phyloP scores from a whole-genome alignment of 1,140 invertebrate genomes.

The Dendrolimus punctatus region DNA sequence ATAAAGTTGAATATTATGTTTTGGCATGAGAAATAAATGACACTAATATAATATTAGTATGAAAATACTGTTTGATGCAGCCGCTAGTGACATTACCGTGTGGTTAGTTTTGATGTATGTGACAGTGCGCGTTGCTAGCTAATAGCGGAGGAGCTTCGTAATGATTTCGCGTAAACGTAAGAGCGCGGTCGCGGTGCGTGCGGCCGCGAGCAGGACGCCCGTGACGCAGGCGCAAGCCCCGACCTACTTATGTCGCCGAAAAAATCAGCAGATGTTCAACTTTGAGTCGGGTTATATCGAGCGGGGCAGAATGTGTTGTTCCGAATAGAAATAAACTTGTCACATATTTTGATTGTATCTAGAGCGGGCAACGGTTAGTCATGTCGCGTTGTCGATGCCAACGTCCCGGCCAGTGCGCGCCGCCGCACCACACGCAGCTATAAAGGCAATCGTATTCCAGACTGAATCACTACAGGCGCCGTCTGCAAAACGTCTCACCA shows the following conservation, averaged over 20 bases:
- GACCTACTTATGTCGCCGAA: slow-evolving; percentile 68
- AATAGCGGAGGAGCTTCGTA: slow-evolving; percentile 22
- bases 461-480: slow-evolving; percentile 67
- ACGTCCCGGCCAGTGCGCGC: slow-evolving; percentile 45
- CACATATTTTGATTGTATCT: slow-evolving; percentile 71
- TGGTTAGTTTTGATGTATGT: too few relatives aligned
- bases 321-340: slow-evolving; percentile 70
- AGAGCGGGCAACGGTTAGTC: slow-evolving; percentile 65
- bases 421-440: slow-evolving; percentile 43
- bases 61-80: too few relatives aligned
- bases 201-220: slow-evolving; percentile 28
- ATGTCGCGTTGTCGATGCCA: slow-evolving; percentile 61
- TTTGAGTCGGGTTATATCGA: slow-evolving; percentile 59
- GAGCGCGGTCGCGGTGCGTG: slow-evolving; percentile 13
- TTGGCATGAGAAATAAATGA: too few relatives aligned
- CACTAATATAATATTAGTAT: too few relatives aligned
- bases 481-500: slow-evolving; percentile 70
- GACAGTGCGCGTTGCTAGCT: neutral
- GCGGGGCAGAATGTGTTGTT: slow-evolving; percentile 56
- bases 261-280: slow-evolving; percentile 67
- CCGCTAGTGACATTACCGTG: too few relatives aligned
- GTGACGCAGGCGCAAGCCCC: slow-evolving; percentile 63
- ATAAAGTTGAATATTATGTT: too few relatives aligned
- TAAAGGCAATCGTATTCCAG: slow-evolving; percentile 63
- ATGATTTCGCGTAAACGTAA: slow-evolving; percentile 63